phyloP scores from a whole-genome alignment of 2,888 invertebrate genomes.

The Epistrophe grossulariae region DNA sequence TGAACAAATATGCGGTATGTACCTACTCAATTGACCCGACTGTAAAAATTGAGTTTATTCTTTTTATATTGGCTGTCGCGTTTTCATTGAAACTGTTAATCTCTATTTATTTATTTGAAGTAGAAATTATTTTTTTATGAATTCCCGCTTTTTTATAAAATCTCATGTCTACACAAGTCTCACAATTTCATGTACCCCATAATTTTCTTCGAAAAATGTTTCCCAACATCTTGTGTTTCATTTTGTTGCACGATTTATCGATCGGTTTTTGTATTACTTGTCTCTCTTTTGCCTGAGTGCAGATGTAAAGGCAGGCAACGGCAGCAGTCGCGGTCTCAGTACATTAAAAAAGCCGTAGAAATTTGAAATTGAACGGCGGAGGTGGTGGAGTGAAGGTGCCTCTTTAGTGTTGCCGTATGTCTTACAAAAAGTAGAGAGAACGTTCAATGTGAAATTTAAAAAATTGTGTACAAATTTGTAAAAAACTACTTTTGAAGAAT shows the following conservation, averaged over 20 bases:
- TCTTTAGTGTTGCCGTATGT: slow-evolving; percentile 4
- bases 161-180: slow-evolving; percentile 42
- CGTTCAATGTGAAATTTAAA: too few relatives aligned
- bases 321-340: slow-evolving; percentile 17
- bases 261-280: slow-evolving; percentile 60
- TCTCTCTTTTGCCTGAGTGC: slow-evolving; percentile 54
- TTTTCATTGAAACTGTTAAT: not conserved
- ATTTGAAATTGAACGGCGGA: slow-evolving; percentile 39
- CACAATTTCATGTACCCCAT: slow-evolving; percentile 61
- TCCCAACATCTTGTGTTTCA: slow-evolving; percentile 74
- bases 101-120: slow-evolving; percentile 6
- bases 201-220: slow-evolving; percentile 67
- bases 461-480: too few relatives aligned
- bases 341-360: slow-evolving; percentile 62
- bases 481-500: too few relatives aligned
- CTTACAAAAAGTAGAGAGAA: not conserved
- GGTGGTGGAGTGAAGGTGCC: slow-evolving; percentile 10
- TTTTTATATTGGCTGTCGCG: too few relatives aligned
- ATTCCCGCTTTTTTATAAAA: slow-evolving; percentile 71
- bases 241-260: slow-evolving; percentile 72
- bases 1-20: slow-evolving; percentile 89
- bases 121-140: slow-evolving; percentile 51
- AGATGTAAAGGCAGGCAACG: slow-evolving; percentile 6
- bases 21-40: slow-evolving; percentile 1
- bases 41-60: slow-evolving; percentile 11